Conservation (phyloP, 2,113 vertebrate genomes). For the Cryptotis parvus region DNA sequence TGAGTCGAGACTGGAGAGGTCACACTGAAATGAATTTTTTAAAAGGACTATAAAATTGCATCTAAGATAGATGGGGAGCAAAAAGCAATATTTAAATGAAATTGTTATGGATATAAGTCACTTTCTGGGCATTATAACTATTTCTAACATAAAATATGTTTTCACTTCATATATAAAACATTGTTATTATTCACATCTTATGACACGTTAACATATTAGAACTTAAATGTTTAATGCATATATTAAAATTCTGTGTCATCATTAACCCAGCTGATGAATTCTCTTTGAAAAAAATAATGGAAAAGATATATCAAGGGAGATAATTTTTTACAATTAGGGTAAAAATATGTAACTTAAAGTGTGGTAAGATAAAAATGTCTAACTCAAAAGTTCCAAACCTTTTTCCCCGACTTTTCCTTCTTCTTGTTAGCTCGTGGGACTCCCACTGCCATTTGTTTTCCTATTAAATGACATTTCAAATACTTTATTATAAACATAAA, state of each 20-base stretch:
- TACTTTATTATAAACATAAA: constrained; percentile 90
- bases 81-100: constrained; percentile 97
- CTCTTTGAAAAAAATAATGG: constrained; percentile 87
- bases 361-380: constrained; percentile 84
- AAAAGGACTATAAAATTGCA: constrained; percentile 95
- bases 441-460: constrained; percentile 87
- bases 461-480: constrained; percentile 90
- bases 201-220: constrained; percentile 91
- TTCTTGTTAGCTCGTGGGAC: constrained; percentile 74
- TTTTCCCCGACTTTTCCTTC: background rate
- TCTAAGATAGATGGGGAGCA: constrained; percentile 94
- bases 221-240: constrained; percentile 93
- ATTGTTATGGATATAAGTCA: constrained; percentile 94
- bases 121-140: constrained; percentile 89
- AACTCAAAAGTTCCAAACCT: constrained; percentile 82
- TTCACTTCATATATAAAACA: constrained; percentile 93
- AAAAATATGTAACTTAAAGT: constrained; percentile 87
- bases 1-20: constrained; percentile 92
- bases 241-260: constrained; percentile 91
- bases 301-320: constrained; percentile 87
- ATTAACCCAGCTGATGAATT: constrained; percentile 90
- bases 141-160: constrained; percentile 92
- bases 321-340: constrained; percentile 90
- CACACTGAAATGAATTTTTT: constrained; percentile 95
- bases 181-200: constrained; percentile 91